Evolutionary conservation across 2,113 vertebrate species (phyloP).

Genomic region (Trematocara zebra): DNA sequence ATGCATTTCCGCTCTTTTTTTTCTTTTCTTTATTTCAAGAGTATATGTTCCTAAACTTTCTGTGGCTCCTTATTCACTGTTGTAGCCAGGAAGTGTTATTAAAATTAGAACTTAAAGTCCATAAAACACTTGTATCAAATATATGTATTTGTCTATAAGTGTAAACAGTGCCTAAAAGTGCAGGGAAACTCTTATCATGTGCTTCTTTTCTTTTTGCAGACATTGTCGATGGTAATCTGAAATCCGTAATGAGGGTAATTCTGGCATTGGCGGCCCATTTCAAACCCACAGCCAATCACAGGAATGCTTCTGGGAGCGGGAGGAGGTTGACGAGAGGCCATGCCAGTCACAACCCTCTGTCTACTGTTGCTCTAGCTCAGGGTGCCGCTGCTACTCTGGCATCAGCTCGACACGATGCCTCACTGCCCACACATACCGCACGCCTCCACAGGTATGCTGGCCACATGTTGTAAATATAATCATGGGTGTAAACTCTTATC

Average conservation of each 20-base stretch:
- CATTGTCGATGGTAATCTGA: constrained; percentile 93
- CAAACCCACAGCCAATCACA: constrained; percentile 80
- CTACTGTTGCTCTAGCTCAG: constrained; percentile 85
- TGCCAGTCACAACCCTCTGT: constrained; percentile 77
- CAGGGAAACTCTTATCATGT: neutral
- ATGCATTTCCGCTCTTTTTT: rapidly evolving
- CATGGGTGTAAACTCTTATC: neutral
- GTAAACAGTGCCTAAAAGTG: neutral
- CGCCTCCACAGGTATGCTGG: constrained; percentile 78
- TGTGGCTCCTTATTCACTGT: neutral
- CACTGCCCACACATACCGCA: constrained; percentile 71
- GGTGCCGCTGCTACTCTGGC: constrained; percentile 83
- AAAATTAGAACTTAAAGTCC: neutral
- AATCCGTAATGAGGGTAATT: constrained; percentile 94
- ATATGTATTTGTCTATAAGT: neutral
- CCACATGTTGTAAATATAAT: neutral
- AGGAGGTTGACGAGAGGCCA: constrained; percentile 9
- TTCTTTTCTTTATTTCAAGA: neutral
- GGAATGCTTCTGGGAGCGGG: constrained; percentile 37
- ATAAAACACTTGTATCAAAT: neutral
- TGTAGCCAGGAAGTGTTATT: neutral
- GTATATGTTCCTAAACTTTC: neutral
- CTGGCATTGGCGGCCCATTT: constrained; percentile 95
- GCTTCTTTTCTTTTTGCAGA: constrained; percentile 67
- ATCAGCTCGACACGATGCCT: constrained; percentile 83